Percentiles rank a stretch among this genome's conserved stretches.
Evolutionary conservation across 35 echinoderm and acorn worm species (phyloP).

Genomic region (Ophioderma brevispina): DNA sequence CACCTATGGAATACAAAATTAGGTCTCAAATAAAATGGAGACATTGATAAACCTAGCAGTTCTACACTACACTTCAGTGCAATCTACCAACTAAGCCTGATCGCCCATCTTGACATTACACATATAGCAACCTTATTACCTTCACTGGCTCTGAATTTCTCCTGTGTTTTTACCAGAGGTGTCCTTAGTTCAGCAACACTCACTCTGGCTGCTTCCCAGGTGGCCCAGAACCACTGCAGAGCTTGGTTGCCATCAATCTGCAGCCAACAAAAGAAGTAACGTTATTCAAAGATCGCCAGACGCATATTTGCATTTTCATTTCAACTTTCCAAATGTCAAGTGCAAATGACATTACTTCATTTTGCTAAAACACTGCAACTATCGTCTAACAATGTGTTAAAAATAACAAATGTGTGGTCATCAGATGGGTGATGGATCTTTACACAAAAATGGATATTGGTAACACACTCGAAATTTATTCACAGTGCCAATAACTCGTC

Average conservation of each 20-base stretch:
- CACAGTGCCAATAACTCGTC: too few relatives aligned
- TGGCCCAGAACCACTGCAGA: slow-evolving; percentile 95
- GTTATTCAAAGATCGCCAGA: neutral
- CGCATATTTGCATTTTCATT: neutral
- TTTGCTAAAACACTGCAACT: neutral
- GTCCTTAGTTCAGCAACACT: slow-evolving; percentile 83
- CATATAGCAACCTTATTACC: too few relatives aligned
- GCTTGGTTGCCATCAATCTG: slow-evolving; percentile 81
- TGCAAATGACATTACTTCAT: neutral
- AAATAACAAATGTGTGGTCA: neutral
- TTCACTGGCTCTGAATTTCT: slow-evolving; percentile 87
- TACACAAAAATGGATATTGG: too few relatives aligned
- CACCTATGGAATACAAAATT: neutral
- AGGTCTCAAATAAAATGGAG: neutral
- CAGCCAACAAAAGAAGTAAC: neutral
- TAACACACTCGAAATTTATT: too few relatives aligned
- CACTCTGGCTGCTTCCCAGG: slow-evolving; percentile 88
- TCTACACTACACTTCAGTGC: neutral
- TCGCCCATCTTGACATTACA: too few relatives aligned
- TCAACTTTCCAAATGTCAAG: neutral
- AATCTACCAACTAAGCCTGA: neutral
- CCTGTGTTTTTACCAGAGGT: slow-evolving; percentile 93
- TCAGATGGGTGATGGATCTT: neutral
- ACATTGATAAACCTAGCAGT: neutral
- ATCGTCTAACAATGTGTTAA: neutral